A percentile compares a stretch with the other conserved stretches of the same genome.
Evolutionary conservation across 2,797 vertebrate genomes (phyloP).

Genomic region (Crypturellus tataupa): DNA sequence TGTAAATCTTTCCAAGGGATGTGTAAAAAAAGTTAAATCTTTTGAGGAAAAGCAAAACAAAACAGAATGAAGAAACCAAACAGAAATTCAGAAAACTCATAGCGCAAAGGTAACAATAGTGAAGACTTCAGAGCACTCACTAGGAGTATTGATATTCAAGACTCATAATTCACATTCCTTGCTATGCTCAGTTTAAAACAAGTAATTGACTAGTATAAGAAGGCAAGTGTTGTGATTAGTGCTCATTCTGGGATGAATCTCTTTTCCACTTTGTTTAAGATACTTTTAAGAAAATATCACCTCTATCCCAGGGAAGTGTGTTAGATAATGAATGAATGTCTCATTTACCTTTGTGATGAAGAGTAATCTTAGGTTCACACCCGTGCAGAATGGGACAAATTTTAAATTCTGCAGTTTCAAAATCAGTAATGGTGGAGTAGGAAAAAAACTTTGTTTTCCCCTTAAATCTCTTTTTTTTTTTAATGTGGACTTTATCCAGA

Average conservation of each 20-base stretch:
- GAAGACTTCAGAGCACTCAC: background rate
- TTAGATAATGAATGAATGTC: background rate
- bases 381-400: background rate
- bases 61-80: background rate
- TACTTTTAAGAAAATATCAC: background rate
- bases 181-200: background rate
- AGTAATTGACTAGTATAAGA: background rate
- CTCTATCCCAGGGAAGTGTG: background rate
- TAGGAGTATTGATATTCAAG: background rate
- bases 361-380: background rate
- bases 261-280: background rate
- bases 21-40: background rate
- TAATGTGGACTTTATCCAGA: background rate
- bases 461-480: background rate
- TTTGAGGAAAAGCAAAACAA: background rate
- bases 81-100: background rate
- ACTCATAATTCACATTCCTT: background rate
- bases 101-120: background rate
- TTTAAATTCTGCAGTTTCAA: background rate
- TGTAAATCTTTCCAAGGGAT: background rate
- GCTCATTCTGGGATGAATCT: background rate
- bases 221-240: background rate
- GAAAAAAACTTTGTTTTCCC: background rate
- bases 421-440: accelerated
- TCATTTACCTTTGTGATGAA: background rate